Percentiles rank a stretch among this genome's conserved stretches.
Evolutionary conservation across 2,888 invertebrate species (phyloP).

Genomic region (Cheilosia scutellata): DNA sequence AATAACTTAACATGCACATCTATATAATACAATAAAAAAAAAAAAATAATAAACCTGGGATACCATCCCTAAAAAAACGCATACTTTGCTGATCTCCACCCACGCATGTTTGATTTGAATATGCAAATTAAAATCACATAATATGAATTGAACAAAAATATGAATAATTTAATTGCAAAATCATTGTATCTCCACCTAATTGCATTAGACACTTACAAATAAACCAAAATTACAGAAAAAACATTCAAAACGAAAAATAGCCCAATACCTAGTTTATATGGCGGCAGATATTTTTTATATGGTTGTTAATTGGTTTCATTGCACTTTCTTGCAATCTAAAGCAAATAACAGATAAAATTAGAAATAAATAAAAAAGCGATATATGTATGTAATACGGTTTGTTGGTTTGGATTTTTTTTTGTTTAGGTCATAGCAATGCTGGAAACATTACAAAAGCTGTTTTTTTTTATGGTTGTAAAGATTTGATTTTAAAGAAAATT

Average conservation of each 20-base stretch:
- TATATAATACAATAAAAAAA: constrained; percentile 54
- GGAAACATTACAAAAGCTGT: constrained; percentile 78
- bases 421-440: constrained; percentile 76
- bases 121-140: constrained; percentile 52
- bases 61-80: constrained; percentile 28
- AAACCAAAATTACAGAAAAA: constrained; percentile 63
- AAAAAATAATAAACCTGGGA: constrained; percentile 21
- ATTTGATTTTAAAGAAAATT: constrained; percentile 39
- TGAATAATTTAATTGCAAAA: constrained; percentile 49
- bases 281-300: constrained; percentile 45
- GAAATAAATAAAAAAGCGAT: constrained; percentile 57
- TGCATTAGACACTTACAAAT: constrained; percentile 62
- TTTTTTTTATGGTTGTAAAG: constrained; percentile 52
- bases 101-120: constrained; percentile 28
- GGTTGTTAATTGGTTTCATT: constrained; percentile 50
- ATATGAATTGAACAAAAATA: constrained; percentile 19
- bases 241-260: constrained; percentile 67
- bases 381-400: constrained; percentile 50
- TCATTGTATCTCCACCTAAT: constrained; percentile 60
- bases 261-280: constrained; percentile 49
- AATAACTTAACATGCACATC: constrained; percentile 67
- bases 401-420: constrained; percentile 45
- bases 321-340: constrained; percentile 54
- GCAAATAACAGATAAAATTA: constrained; percentile 61
- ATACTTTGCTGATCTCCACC: constrained; percentile 49